Base-by-base conservation (phyloP, 1,140 invertebrate species). In the Maconellicoccus hirsutus region DNA sequence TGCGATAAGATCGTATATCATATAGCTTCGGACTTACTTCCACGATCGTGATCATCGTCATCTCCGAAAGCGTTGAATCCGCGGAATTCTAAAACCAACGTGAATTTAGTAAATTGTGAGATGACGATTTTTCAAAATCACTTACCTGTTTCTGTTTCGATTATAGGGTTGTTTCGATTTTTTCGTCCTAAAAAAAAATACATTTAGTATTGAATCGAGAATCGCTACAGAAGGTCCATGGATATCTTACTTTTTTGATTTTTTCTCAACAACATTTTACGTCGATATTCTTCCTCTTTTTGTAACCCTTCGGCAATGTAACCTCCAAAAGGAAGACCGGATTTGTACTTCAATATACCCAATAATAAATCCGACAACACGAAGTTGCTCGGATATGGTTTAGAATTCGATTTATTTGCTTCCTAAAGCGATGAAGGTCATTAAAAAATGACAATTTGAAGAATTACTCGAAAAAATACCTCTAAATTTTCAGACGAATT, bases 51-150 rank as follows among this genome's bases (percentile, higher is more conserved):
- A 33, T 21, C n/a, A 29, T 23, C 25, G 16, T 59, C 42, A 21
- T 61, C 71, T 59, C 27, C 71, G 16, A 71, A 71, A 10, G 21
- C 71, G 21, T 71, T 71, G 23, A 71, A 71, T 27, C 71, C 71
- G 1, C 29, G 14, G 21, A 71, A 71, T 29, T 71, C 71, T 71
- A 59, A 16, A 63, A 71, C n/a, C 3, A 39, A 33, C 29, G 8
- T 70, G 2, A 27, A 7, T 52, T 52, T 16, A 52, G 42, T 52
- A 52, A 52, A 52, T 16, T 19, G n/a, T 19, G 33, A 38, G 14
- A 7, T 6, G 14, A 52, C 42, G 10, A 16, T 52, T 8, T 52
- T 52, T 8, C n/a, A 8, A 2, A 4, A 4, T 52, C n/a, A 52
- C 42, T 52, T 14, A 52, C 42, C 42, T 52, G 42, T 52, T 19